These are phyloP conservation scores for Silurus glanis DNA, from an alignment of 2,113 vertebrate genomes.

Conservation along the genomic window DNA sequence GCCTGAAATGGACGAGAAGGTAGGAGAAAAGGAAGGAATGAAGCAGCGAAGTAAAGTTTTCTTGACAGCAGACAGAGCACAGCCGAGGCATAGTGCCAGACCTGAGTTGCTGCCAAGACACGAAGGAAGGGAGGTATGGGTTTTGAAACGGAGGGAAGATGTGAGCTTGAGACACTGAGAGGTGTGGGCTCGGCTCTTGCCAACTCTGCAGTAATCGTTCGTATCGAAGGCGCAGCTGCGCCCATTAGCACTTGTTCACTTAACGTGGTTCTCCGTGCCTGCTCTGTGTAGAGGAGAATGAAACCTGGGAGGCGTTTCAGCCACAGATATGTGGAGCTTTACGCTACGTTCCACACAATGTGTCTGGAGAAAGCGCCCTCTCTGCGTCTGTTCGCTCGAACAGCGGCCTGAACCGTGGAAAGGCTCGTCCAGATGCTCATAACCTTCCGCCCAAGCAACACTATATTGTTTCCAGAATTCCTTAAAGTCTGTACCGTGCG, in stretches of 20 bases:
- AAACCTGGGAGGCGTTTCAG: neutral
- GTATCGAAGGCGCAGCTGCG: constrained; percentile 9
- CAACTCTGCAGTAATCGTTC: constrained; percentile 14
- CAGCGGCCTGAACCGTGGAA: neutral
- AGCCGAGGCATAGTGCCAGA: constrained; percentile 32
- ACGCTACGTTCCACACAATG: neutral
- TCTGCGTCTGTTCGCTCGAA: constrained; percentile 19
- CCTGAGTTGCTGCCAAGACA: constrained; percentile 29
- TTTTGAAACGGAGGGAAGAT: neutral
- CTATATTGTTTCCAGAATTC: constrained; percentile 53
- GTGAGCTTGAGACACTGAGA: neutral
- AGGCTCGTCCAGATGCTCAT: constrained; percentile 53
- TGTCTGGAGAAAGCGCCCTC: neutral
- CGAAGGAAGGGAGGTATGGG: neutral
- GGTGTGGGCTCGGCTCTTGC: neutral
- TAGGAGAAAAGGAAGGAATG: neutral
- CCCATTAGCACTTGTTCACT: neutral
- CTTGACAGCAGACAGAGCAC: constrained; percentile 36
- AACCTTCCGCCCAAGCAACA: constrained; percentile 28
- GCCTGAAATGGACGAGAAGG: neutral
- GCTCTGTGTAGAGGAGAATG: neutral
- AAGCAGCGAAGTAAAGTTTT: constrained; percentile 14
- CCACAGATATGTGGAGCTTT: neutral
- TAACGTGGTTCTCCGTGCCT: constrained; percentile 4
- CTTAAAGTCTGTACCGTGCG: constrained; percentile 38